Base-by-base conservation (phyloP, 2,113 vertebrate genomes). In the Cacatua alba region DNA sequence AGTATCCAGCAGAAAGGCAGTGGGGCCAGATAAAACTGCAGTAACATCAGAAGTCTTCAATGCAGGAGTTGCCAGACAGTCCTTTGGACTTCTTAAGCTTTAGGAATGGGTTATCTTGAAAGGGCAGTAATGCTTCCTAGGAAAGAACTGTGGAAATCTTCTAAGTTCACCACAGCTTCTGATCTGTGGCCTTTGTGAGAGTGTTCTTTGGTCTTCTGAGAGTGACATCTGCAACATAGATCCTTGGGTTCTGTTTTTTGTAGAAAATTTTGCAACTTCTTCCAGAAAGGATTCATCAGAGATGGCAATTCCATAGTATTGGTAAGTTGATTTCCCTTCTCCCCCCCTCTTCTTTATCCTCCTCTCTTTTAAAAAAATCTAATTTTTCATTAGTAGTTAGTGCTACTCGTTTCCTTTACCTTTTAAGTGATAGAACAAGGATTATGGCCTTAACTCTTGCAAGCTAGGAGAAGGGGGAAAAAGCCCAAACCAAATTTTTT, bases 291-390 rank as follows among this genome's bases (percentile, higher is more conserved):
- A 99, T 99, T 97, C 99, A 99, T 96, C 98, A 98, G 80, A 98
- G 99, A 97, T 99, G 99, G 99, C 99, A 99, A 95, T 99, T 99
- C 98, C 99, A 99, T 98, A 99, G 99, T 98, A 99, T 99, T 82
- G 99, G 99, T 99, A 98, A 98, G 98, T 93, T 82, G 57, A 71
- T 70, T 63, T 41, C 29, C 29, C 53, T 31, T 33, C 7, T 11
- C 11, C 29, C 31, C 53, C 20, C 46, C 18, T 11, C 29, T 8
- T 41, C 5, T 20, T 9, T 23, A 4, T 46, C 33, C 35, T 48
- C 33, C 23, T 62, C 13, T 7, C 11, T 16, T 7, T 59, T 14
- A 59, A 59, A 59, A 59, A 59, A n/a, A 49, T 70, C 79, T 91
- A 31, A 41, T 88, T 92, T 94, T 46, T 53, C 75, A 68, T 29